These are phyloP conservation scores for Diglossa cyanea DNA, from an alignment of 2,797 vertebrate species.

Conservation along the genomic window DNA sequence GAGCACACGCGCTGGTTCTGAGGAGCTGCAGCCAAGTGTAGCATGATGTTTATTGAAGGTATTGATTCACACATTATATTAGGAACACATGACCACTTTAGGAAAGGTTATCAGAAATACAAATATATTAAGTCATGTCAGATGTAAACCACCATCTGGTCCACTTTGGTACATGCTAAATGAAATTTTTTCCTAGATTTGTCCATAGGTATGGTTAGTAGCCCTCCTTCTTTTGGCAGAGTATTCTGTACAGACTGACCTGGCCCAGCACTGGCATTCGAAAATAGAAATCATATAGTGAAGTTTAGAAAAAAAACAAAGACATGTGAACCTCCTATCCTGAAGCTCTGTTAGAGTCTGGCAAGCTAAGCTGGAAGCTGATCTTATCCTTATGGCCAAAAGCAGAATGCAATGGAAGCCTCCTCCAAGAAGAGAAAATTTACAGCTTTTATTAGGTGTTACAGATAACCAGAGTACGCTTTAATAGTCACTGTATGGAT, in stretches of 20 bases:
- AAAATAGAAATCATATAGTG: background rate
- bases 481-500: background rate
- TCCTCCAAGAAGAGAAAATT: background rate
- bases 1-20: background rate
- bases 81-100: background rate
- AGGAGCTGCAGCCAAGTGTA: background rate
- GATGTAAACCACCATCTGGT: background rate
- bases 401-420: background rate
- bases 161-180: background rate
- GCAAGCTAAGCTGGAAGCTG: background rate
- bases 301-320: background rate
- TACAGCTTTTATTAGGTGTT: slow-evolving; percentile 41
- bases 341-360: background rate
- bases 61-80: background rate
- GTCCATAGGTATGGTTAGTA: background rate
- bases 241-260: background rate
- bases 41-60: background rate
- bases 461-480: background rate
- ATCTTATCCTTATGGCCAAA: background rate
- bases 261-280: background rate
- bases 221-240: background rate
- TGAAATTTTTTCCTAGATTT: background rate
- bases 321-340: background rate
- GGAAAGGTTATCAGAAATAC: background rate
- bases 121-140: background rate